Conservation (phyloP, 2,797 vertebrate genomes). For the Diceros bicornis region DNA sequence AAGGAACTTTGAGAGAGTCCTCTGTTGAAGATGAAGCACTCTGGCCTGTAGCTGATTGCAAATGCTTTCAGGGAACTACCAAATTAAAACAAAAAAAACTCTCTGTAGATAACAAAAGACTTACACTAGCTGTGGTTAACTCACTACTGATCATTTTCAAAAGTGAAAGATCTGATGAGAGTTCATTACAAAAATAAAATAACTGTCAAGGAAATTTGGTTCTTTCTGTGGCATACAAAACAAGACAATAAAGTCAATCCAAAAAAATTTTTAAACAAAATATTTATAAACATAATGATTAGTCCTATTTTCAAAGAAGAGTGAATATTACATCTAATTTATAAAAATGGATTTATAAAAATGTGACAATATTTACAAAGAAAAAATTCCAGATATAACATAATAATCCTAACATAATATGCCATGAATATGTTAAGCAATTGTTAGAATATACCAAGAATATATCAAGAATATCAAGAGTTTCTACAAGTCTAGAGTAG, state of each 20-base stretch:
- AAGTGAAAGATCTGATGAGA: background rate
- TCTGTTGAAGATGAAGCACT: background rate
- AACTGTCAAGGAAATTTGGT: background rate
- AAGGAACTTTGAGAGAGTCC: background rate
- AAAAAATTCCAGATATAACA: background rate
- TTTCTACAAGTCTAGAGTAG: background rate
- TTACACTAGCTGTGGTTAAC: background rate
- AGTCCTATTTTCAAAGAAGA: background rate
- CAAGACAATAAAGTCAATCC: background rate
- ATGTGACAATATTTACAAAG: background rate
- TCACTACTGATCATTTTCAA: background rate
- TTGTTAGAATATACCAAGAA: background rate
- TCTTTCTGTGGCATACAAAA: background rate
- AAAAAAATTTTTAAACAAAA: conserved; percentile 3
- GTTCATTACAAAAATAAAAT: conserved; percentile 15
- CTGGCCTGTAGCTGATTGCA: background rate
- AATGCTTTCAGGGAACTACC: background rate
- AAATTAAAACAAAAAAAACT: background rate
- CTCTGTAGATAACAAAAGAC: background rate
- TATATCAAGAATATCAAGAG: background rate
- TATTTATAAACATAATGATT: background rate
- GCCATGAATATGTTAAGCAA: background rate
- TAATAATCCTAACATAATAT: background rate
- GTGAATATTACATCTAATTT: background rate
- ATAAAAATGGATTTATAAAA: background rate